These are phyloP conservation scores for Ataeniobius toweri DNA, from an alignment of 2,797 vertebrate species.

Conservation along the genomic window DNA sequence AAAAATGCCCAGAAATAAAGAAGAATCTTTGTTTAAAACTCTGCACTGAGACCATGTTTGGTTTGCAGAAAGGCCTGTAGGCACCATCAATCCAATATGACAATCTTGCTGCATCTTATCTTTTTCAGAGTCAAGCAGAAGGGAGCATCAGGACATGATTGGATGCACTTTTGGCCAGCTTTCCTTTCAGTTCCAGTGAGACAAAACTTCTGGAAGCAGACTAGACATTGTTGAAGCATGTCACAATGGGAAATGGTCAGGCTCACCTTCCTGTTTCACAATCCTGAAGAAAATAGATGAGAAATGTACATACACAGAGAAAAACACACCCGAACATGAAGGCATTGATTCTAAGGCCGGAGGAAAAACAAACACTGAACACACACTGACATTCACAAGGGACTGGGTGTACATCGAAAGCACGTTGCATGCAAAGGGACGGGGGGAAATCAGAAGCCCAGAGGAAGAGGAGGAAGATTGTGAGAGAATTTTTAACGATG, in stretches of 20 bases:
- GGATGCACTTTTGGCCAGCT: slow-evolving; percentile 39
- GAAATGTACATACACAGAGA: slow-evolving; percentile 41
- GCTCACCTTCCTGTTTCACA: slow-evolving; percentile 68
- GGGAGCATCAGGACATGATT: slow-evolving; percentile 25
- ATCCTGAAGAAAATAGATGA: slow-evolving; percentile 35
- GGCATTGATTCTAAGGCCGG: slow-evolving; percentile 26
- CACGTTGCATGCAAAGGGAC: slow-evolving; percentile 56
- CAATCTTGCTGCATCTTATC: slow-evolving; percentile 66
- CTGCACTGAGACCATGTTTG: slow-evolving; percentile 57
- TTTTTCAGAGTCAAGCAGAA: slow-evolving; percentile 45
- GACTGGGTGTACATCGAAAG: slow-evolving; percentile 64
- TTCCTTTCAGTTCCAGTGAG: slow-evolving; percentile 52
- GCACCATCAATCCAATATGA: slow-evolving; percentile 62
- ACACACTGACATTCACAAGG: slow-evolving; percentile 27
- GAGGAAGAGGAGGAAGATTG: slow-evolving; percentile 55
- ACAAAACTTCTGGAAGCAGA: slow-evolving; percentile 63
- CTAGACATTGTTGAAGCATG: slow-evolving; percentile 45
- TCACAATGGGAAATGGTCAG: slow-evolving; percentile 48
- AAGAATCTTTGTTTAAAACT: slow-evolving; percentile 49
- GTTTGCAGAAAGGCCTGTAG: slow-evolving; percentile 55
- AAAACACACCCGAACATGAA: slow-evolving; percentile 42
- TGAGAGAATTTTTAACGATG: slow-evolving; percentile 58
- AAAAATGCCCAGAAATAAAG: slow-evolving; percentile 52
- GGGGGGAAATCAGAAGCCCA: slow-evolving; percentile 51
- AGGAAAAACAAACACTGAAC: slow-evolving; percentile 37